Evolutionary conservation across 1,140 invertebrate species (phyloP).

Genomic region (Drosophila fuyamai): DNA sequence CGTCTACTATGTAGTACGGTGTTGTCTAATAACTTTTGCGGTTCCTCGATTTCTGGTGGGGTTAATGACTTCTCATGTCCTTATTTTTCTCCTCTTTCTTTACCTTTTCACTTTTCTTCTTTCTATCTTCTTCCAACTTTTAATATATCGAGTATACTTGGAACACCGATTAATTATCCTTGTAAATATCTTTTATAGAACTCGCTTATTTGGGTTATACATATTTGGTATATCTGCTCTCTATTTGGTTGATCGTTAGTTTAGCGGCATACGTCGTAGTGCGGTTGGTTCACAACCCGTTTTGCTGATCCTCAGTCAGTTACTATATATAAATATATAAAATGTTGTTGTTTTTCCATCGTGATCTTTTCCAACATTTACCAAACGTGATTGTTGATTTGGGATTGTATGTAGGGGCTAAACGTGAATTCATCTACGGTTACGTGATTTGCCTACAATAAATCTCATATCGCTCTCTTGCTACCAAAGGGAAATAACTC

Average conservation of each 20-base stretch:
- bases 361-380: constrained; percentile 17
- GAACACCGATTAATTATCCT: constrained; percentile 19
- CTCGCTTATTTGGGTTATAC: constrained; percentile 10
- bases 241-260: background rate
- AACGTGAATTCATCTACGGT: constrained; percentile 24
- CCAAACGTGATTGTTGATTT: constrained; percentile 4
- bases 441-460: constrained; percentile 15
- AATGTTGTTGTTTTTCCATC: constrained; percentile 11
- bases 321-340: constrained; percentile 28
- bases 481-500: background rate
- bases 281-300: constrained; percentile 15
- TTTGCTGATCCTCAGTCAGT: constrained; percentile 27
- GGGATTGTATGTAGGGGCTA: background rate
- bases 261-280: constrained; percentile 13
- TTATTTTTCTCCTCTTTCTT: constrained; percentile 1
- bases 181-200: constrained; percentile 19
- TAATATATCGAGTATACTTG: constrained; percentile 9
- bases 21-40: constrained; percentile 49
- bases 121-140: background rate
- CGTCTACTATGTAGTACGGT: constrained; percentile 59
- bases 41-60: constrained; percentile 63
- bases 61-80: constrained; percentile 43
- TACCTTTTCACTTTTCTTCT: constrained; percentile 8
- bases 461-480: constrained; percentile 1
- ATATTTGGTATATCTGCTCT: constrained; percentile 2